Percentiles rank a stretch among this genome's conserved stretches.
phyloP scores from a whole-genome alignment of 2,888 invertebrate species.

The Caenorhabditis zanzibari region DNA sequence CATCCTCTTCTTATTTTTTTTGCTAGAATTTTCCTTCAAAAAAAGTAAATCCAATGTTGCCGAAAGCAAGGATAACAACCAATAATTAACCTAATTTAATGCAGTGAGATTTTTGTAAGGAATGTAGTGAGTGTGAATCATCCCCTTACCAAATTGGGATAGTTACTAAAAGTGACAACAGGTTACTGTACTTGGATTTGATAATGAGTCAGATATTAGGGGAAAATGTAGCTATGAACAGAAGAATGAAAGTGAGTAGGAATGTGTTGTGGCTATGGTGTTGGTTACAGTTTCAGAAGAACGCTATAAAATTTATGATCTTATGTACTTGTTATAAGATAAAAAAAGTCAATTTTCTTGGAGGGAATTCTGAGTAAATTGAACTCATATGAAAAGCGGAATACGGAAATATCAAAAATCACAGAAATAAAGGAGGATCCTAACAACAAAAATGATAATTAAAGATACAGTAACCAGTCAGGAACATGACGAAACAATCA shows the following conservation, averaged over 20 bases:
- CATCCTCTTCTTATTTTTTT: constrained; percentile 2
- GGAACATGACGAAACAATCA: neutral
- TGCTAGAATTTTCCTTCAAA: neutral
- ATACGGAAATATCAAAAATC: neutral
- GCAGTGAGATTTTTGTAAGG: constrained; percentile 30
- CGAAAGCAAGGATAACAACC: constrained; percentile 41
- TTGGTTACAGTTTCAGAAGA: constrained; percentile 10
- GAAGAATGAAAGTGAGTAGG: neutral
- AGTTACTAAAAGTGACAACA: constrained; percentile 12
- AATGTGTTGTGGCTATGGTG: neutral
- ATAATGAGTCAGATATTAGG: neutral
- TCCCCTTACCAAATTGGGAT: neutral
- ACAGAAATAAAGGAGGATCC: neutral
- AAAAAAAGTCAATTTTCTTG: no score
- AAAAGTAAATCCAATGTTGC: constrained; percentile 51
- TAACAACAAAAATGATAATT: neutral
- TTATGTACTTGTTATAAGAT: constrained; percentile 11
- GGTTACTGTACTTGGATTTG: neutral
- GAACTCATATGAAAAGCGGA: neutral
- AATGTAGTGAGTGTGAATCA: constrained; percentile 48
- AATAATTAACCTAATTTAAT: constrained; percentile 53
- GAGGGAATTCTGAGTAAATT: no score
- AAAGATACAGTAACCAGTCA: constrained; percentile 12
- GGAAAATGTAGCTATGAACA: neutral
- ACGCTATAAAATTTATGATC: constrained; percentile 21